These are phyloP conservation scores for Choristoneura rosaceana DNA, from an alignment of 2,888 invertebrate species.

Conservation along the genomic window DNA sequence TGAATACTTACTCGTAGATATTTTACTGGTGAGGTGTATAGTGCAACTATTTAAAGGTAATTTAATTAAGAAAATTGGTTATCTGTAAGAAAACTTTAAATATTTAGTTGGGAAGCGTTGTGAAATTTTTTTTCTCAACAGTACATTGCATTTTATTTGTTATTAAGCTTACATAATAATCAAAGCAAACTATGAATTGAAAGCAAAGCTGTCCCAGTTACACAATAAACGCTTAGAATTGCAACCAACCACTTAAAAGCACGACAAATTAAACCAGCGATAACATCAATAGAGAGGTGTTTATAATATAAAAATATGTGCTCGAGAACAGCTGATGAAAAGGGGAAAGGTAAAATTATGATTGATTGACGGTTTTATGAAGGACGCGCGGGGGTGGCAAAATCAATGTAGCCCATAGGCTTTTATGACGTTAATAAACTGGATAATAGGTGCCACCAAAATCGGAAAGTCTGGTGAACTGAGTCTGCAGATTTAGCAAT, in stretches of 20 bases:
- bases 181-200: constrained; percentile 8
- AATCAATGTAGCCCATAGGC: constrained; percentile 6
- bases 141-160: not conserved
- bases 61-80: no score
- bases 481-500: constrained; percentile 4
- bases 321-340: constrained; percentile 17
- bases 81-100: not conserved
- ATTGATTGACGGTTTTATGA: constrained; percentile 19
- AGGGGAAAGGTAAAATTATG: constrained; percentile 18
- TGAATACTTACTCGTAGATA: no score
- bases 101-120: not conserved
- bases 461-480: constrained; percentile 7
- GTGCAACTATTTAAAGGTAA: no score
- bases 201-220: constrained; percentile 9
- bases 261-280: not conserved
- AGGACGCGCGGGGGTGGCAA: constrained; percentile 2
- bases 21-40: no score
- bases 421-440: constrained; percentile 22
- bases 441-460: constrained; percentile 3
- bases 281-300: constrained; percentile 1
- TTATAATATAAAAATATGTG: not conserved
- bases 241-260: constrained; percentile 11
- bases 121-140: not conserved
- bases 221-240: constrained; percentile 18
- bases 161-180: not conserved